Conservation (phyloP, 2,113 vertebrate genomes). For the Halcyon senegalensis region DNA sequence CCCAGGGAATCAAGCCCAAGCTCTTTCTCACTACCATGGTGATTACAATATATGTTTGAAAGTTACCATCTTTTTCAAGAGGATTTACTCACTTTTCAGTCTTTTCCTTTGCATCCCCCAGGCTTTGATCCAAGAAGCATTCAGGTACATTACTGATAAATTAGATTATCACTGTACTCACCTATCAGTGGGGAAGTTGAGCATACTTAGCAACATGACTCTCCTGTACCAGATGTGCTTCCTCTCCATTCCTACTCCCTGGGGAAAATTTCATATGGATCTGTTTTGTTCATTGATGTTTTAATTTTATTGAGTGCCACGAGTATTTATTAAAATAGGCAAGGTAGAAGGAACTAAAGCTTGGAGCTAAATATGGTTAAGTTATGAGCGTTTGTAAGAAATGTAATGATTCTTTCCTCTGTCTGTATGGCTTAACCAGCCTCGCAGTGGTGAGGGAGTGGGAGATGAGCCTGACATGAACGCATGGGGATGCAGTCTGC, state of each 20-base stretch:
- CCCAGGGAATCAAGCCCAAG: slow-evolving; percentile 41
- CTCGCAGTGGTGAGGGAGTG: fast-evolving
- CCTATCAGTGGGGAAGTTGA: background rate
- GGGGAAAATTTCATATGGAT: background rate
- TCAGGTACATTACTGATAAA: slow-evolving; percentile 13
- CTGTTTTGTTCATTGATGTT: slow-evolving; percentile 30
- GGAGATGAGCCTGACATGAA: background rate
- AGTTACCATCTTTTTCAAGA: slow-evolving; percentile 2
- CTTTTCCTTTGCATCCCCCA: slow-evolving; percentile 22
- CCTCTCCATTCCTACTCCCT: background rate
- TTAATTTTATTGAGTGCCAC: slow-evolving; percentile 32
- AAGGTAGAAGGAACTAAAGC: background rate
- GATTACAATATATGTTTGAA: slow-evolving; percentile 39
- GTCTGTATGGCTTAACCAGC: background rate
- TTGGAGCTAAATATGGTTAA: background rate
- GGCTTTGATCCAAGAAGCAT: background rate
- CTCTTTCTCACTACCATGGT: slow-evolving; percentile 40
- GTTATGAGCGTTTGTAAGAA: background rate
- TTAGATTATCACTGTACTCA: background rate
- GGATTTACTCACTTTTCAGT: slow-evolving; percentile 41
- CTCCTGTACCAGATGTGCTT: slow-evolving; percentile 7
- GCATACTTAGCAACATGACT: background rate
- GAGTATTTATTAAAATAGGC: slow-evolving; percentile 13
- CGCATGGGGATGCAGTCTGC: background rate
- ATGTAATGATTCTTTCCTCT: background rate